Evolutionary conservation across 2,888 invertebrate species (phyloP).

Genomic region (Lacanobia wlatinum): DNA sequence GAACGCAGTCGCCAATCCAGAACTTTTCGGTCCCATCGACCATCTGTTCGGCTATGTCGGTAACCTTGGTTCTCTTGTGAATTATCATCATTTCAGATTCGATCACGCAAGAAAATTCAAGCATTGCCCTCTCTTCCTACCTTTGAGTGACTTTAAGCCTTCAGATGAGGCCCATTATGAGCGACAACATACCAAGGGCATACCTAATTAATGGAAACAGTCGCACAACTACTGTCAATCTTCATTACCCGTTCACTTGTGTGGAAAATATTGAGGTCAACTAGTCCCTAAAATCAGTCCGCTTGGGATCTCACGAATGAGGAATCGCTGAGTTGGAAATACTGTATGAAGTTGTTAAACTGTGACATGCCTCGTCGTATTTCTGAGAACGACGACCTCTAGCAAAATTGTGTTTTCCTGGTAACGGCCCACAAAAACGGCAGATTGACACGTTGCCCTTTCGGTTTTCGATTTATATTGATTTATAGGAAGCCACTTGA

Average conservation of each 20-base stretch:
- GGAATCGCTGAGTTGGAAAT: constrained; percentile 8
- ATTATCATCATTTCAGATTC: too few species aligned
- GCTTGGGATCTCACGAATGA: constrained; percentile 19
- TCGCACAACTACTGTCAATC: neutral
- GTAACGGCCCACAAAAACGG: constrained; percentile 14
- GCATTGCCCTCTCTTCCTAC: too few species aligned
- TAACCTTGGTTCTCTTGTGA: too few species aligned
- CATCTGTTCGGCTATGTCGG: too few species aligned
- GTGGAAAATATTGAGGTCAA: constrained; percentile 2
- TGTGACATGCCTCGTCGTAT: neutral
- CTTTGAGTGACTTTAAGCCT: too few species aligned
- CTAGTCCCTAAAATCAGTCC: neutral
- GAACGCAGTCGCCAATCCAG: too few species aligned
- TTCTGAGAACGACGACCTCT: constrained; percentile 6
- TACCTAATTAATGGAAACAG: neutral
- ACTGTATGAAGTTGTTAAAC: constrained; percentile 15
- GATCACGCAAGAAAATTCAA: too few species aligned
- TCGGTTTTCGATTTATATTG: constrained; percentile 25
- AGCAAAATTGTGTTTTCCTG: constrained; percentile 27
- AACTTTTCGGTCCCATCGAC: too few species aligned
- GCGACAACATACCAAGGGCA: neutral
- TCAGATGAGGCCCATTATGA: too few species aligned
- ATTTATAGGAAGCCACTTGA: constrained; percentile 46
- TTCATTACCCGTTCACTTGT: neutral
- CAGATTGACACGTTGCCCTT: constrained; percentile 38